Evolutionary conservation across 1,140 invertebrate species (phyloP), one percentile per base, ranked within the genome.

Genomic region (Plutomurus gul): DNA sequence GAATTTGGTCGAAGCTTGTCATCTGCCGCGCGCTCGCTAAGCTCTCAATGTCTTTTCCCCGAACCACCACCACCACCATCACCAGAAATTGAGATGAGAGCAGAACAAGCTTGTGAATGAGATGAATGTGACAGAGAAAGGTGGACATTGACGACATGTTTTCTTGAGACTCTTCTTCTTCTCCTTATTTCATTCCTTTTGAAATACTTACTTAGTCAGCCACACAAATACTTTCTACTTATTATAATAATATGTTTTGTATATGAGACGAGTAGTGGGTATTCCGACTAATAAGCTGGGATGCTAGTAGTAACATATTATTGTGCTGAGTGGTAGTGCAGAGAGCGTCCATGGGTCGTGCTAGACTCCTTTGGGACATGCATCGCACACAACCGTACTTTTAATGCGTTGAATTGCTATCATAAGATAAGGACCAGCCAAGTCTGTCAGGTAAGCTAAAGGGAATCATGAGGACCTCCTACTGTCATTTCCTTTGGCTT

Each of bases 381-480:
- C n/a, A n/a, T 43, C 11, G 51, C 20, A n/a, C n/a, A n/a, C n/a
- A 65, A 33, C 56, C 16, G 27, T 65, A 65, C 56, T 65, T 65
- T 30, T 27, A n/a, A 33, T 16, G 30, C 56, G 30, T 56, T 13
- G 22, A 65, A 27, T 65, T 27, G 56, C 56, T n/a, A 27, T 65
- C 27, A 27, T 33, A 33, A 65, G 56, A 65, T 65, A 65, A 65
- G 27, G 56, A 65, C 56, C 36, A 72, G 39, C 30, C 36, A 27
- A 40, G 70, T 72, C 40, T 25, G 37, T n/a, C 70, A 40, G 70
- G 56, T 65, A 65, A 65, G 56, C 56, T 65, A 30, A 65, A 65
- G 56, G n/a, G 56, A 65, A 65, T 73, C 71, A 43, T 65, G 56
- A 33, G 36, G 78, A 80, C 78, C 78, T 80, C 78, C 78, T 80